phyloP scores from a whole-genome alignment of 1,140 invertebrate species.

The Lordiphosa stackelbergi region DNA sequence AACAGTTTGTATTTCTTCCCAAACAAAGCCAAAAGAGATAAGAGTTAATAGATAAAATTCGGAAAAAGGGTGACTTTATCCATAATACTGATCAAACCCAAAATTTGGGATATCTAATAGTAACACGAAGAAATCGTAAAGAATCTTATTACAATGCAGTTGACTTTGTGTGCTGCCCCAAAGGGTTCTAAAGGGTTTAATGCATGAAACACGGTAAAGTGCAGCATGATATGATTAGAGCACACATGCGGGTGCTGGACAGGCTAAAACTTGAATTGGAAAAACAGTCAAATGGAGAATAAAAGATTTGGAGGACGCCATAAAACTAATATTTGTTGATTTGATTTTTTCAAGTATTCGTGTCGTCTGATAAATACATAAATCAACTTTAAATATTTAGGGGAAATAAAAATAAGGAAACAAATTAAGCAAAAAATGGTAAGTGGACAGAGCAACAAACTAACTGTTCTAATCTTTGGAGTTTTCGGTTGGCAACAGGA shows the following conservation, averaged over 20 bases:
- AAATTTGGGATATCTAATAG: neutral
- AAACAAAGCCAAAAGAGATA: neutral
- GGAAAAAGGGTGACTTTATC: neutral
- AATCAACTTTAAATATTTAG: too few species aligned
- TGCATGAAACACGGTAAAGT: constrained; percentile 1
- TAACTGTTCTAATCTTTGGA: too few species aligned
- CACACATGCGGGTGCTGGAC: neutral
- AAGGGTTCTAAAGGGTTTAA: too few species aligned
- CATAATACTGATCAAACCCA: neutral
- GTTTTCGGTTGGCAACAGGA: too few species aligned
- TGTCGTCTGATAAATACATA: too few species aligned
- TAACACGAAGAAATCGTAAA: neutral
- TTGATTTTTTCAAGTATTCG: neutral
- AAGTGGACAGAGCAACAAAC: too few species aligned
- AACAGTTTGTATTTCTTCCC: neutral
- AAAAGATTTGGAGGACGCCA: neutral
- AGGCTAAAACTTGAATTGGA: neutral
- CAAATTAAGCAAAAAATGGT: too few species aligned
- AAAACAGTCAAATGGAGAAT: neutral
- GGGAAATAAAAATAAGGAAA: too few species aligned
- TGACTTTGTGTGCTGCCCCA: too few species aligned
- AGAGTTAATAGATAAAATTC: neutral
- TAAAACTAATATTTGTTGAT: neutral
- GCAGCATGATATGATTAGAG: constrained; percentile 11
- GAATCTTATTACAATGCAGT: neutral